Conservation (phyloP, 2,797 vertebrate species). For the Netta rufina region DNA sequence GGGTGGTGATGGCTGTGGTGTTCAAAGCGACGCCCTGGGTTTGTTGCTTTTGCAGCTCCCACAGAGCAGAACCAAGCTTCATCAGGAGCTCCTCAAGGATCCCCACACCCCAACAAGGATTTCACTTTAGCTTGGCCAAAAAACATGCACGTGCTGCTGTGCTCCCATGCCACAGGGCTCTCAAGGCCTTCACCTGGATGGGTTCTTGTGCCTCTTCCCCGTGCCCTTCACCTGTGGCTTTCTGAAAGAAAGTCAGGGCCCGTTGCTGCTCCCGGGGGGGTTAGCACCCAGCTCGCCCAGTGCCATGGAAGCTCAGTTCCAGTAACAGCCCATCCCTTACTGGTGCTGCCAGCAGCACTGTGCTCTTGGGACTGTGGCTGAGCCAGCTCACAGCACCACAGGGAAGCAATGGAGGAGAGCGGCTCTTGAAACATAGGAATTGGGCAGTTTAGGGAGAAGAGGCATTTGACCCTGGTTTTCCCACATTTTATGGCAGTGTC, state of each 20-base stretch:
- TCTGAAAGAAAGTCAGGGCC: not conserved
- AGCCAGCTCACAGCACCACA: accelerated
- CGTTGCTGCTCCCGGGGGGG: not conserved
- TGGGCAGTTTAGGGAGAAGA: not conserved
- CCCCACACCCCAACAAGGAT: not conserved
- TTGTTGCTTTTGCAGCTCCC: not conserved
- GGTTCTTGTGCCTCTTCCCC: not conserved
- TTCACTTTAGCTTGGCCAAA: not conserved
- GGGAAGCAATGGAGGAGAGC: not conserved
- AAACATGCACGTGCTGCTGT: not conserved
- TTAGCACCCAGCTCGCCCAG: not conserved
- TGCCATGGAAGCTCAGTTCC: too few species aligned
- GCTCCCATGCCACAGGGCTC: not conserved
- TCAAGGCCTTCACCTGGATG: accelerated
- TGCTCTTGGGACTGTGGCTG: accelerated
- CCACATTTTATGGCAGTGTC: not conserved
- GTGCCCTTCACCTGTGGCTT: not conserved
- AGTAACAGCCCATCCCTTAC: not conserved
- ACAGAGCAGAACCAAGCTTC: not conserved
- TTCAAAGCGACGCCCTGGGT: not conserved
- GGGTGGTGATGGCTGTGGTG: not conserved
- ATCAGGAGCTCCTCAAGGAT: not conserved
- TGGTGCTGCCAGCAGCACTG: not conserved
- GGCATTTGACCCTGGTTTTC: not conserved
- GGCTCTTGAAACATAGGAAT: not conserved